A percentile compares a stretch with the other conserved stretches of the same genome.
Conservation (phyloP, 2,797 vertebrate genomes). For the Platyrinchus mystaceus region DNA sequence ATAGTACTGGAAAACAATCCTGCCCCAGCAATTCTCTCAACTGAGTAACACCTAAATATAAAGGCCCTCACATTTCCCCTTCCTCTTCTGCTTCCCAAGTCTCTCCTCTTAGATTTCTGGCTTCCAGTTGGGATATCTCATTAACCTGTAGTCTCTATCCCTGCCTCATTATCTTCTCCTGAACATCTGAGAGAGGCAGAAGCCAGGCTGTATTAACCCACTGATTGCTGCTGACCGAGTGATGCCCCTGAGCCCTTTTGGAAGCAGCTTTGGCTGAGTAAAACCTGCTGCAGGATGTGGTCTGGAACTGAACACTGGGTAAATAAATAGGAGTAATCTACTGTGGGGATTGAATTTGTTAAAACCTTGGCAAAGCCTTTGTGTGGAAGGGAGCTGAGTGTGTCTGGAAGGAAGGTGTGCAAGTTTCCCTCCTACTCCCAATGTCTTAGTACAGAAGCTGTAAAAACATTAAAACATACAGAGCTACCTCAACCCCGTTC, state of each 20-base stretch:
- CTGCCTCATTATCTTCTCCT: conserved; percentile 30
- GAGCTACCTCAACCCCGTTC: neutral
- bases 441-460: neutral
- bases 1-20: neutral
- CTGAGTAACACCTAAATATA: neutral
- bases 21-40: neutral
- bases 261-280: neutral
- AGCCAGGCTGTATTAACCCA: conserved; percentile 34
- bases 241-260: neutral
- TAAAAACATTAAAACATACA: neutral
- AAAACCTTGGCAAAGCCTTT: neutral
- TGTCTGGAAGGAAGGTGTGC: neutral
- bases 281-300: neutral
- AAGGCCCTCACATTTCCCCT: neutral
- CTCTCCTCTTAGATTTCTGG: neutral
- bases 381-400: neutral
- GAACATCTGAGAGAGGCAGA: conserved; percentile 10
- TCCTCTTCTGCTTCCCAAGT: neutral
- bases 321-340: neutral
- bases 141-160: conserved; percentile 24
- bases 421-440: neutral
- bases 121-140: conserved; percentile 31
- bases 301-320: neutral
- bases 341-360: neutral
- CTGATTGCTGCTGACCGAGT: neutral